These are phyloP conservation scores for Phocoena sinus DNA, from an alignment of 2,113 vertebrate genomes.

Conservation along the genomic window DNA sequence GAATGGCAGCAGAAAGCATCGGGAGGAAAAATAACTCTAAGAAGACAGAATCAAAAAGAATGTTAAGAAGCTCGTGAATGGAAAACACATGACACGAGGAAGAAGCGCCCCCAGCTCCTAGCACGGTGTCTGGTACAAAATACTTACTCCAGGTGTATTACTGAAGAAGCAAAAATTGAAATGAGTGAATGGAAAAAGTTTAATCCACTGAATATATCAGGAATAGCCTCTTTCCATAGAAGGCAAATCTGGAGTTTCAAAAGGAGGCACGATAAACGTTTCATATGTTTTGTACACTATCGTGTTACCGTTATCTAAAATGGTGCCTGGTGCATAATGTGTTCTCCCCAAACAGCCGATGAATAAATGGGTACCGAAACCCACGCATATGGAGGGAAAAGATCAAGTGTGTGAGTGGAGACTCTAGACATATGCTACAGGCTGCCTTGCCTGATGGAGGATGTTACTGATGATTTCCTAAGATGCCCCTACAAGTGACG, in stretches of 20 bases:
- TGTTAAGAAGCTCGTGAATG: not conserved
- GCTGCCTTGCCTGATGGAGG: not conserved
- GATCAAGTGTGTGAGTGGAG: not conserved
- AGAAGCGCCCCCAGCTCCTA: not conserved
- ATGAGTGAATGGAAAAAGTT: not conserved
- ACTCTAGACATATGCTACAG: not conserved
- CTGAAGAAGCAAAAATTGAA: not conserved
- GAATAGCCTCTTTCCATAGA: not conserved
- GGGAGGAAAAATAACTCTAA: not conserved
- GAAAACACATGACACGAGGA: not conserved
- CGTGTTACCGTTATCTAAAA: not conserved
- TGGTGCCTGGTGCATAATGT: not conserved
- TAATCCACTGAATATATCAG: not conserved
- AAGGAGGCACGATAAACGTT: not conserved
- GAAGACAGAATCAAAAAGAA: not conserved
- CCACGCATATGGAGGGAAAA: not conserved
- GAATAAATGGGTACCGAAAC: not conserved
- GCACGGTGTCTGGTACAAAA: accelerated
- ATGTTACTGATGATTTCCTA: not conserved
- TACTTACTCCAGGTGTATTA: not conserved
- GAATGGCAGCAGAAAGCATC: not conserved
- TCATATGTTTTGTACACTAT: not conserved
- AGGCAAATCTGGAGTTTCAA: not conserved
- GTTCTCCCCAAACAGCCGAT: not conserved
- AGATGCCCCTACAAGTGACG: not conserved